Conservation (phyloP, 2,113 vertebrate species). For the Nothocercus nigrocapillus region DNA sequence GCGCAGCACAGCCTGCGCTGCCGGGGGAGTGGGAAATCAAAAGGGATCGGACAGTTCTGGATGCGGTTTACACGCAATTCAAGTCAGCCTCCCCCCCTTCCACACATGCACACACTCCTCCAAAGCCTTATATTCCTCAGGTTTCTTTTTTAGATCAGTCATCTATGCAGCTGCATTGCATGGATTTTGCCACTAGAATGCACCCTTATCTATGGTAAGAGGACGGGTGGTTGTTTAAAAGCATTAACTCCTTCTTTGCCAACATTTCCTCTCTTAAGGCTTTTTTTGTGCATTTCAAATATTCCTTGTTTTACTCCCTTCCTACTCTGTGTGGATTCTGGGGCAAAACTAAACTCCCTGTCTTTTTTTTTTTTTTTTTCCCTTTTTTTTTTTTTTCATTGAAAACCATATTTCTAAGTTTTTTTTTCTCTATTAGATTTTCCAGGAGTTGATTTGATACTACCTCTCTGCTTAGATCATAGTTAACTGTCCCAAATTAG, state of each 20-base stretch:
- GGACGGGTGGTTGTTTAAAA: constrained; percentile 57
- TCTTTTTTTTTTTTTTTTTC: background rate
- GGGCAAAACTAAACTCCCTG: background rate
- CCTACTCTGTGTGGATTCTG: background rate
- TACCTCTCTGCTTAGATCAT: background rate
- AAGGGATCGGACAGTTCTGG: background rate
- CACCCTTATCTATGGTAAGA: constrained; percentile 84
- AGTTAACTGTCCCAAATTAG: background rate
- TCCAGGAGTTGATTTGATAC: background rate
- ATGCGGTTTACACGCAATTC: background rate
- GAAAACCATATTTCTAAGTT: background rate
- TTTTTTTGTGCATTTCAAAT: background rate
- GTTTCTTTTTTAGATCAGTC: constrained; percentile 50
- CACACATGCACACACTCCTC: constrained; percentile 14
- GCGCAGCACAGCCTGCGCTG: background rate
- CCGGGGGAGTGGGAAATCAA: background rate
- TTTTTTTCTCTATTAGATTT: background rate
- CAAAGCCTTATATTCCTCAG: constrained; percentile 32
- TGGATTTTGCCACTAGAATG: constrained; percentile 84
- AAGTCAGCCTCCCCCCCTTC: background rate
- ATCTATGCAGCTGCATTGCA: constrained; percentile 78
- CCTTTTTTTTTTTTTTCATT: too few species aligned
- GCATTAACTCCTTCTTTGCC: constrained; percentile 67
- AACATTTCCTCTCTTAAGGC: background rate
- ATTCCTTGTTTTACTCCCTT: background rate